A percentile compares a stretch with the other conserved stretches of the same genome.
Evolutionary conservation across 2,888 invertebrate species (phyloP).

Genomic region (Leucozona laternaria): DNA sequence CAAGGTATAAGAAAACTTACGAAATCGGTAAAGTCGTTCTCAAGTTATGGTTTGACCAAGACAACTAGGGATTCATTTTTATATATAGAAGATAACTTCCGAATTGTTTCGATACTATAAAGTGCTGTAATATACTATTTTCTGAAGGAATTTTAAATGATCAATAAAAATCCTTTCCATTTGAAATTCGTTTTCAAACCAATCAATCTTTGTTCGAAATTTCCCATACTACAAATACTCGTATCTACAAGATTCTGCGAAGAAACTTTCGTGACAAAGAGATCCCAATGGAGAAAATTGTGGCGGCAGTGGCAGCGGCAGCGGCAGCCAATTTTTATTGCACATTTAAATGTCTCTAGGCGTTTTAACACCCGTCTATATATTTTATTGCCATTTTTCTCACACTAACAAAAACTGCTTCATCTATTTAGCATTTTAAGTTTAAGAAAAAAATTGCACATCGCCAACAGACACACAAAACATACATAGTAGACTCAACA

Average conservation of each 20-base stretch:
- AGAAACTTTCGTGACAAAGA: background rate
- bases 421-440: constrained; percentile 64
- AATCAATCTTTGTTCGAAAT: background rate
- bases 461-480: constrained; percentile 35
- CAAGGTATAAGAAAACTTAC: too few relatives aligned
- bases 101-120: too few relatives aligned
- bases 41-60: too few relatives aligned
- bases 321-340: constrained; percentile 44
- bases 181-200: background rate
- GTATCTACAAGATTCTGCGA: too few relatives aligned
- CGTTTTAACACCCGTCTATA: constrained; percentile 61
- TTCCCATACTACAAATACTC: constrained; percentile 17
- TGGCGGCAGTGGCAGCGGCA: background rate
- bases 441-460: constrained; percentile 17
- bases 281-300: background rate
- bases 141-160: background rate
- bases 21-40: too few relatives aligned
- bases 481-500: constrained; percentile 24
- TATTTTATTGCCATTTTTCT: constrained; percentile 50
- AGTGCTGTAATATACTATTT: too few relatives aligned
- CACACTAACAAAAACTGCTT: constrained; percentile 56
- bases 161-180: background rate
- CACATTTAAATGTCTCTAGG: constrained; percentile 62
- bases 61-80: too few relatives aligned
- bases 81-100: too few relatives aligned